These are phyloP conservation scores for Hippasteria phrygiana DNA, from an alignment of 53 echinoderm and acorn worm species.

Conservation along the genomic window DNA sequence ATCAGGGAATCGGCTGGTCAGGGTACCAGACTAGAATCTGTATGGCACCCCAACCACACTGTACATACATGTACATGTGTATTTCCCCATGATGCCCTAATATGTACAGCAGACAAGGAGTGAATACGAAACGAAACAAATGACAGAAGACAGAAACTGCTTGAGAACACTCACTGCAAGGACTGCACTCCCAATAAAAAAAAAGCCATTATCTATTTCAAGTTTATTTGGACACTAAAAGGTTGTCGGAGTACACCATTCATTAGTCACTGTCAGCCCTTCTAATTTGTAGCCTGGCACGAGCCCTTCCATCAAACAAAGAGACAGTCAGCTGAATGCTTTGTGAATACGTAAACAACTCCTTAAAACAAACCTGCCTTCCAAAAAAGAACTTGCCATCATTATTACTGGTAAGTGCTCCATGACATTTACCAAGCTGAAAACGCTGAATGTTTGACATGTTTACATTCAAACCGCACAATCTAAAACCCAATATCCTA, in stretches of 20 bases:
- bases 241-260: slow-evolving; percentile 18
- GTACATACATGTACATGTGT: too few relatives aligned
- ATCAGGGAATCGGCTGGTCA: too few relatives aligned
- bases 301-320: slow-evolving; percentile 26
- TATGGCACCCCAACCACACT: neutral
- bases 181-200: neutral
- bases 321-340: slow-evolving; percentile 18
- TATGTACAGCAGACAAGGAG: neutral
- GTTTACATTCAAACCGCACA: slow-evolving; percentile 16
- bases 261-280: slow-evolving; percentile 52
- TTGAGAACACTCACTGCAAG: slow-evolving; percentile 44
- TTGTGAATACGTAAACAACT: slow-evolving; percentile 39
- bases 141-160: slow-evolving; percentile 16
- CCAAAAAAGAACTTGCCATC: slow-evolving; percentile 11
- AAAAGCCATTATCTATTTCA: slow-evolving; percentile 59
- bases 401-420: slow-evolving; percentile 24
- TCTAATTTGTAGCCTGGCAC: neutral
- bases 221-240: slow-evolving; percentile 62
- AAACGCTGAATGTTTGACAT: slow-evolving; percentile 29
- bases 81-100: neutral
- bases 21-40: neutral
- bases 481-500: neutral
- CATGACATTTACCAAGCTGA: slow-evolving; percentile 37
- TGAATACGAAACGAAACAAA: slow-evolving; percentile 30
- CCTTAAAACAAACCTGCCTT: slow-evolving; percentile 30